Base-by-base conservation (phyloP, 2,888 invertebrate genomes). In the Thecophora atra region DNA sequence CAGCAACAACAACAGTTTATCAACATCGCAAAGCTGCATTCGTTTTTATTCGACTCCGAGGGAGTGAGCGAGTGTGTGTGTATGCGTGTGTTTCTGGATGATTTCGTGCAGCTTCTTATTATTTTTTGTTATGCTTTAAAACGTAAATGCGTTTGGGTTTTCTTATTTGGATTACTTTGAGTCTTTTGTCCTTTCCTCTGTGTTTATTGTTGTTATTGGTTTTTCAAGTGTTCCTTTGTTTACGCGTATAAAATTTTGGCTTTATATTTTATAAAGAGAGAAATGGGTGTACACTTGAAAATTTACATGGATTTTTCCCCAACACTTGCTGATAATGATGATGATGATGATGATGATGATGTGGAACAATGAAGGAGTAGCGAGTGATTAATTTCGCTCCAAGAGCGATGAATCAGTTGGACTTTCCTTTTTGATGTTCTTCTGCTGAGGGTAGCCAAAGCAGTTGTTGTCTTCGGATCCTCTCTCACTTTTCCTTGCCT, bases 371-470 rank as follows among this genome's bases (percentile, higher is more conserved):
- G 26, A 56, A 56, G 56, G 28, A 62, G n/a, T n/a, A n/a, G n/a
- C n/a, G n/a, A n/a, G 52, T 70, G 63, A 70, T 70, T 70, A 63
- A 70, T 70, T 63, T 52, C 24, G 63, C 70, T 63, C 70, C 63
- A 63, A 63, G 62, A 63, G 63, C 70, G 52, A 70, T 64, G 47
- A 64, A 72, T 69, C 72, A 64, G 64, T 51, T 44, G 15, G 58
- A 28, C 11, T 7, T 28, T 58, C 24, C 26, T 58, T 28, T 58
- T 24, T 28, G 2, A 4, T 58, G 24, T 58, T 24, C 2, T 28
- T 58, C 4, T 28, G 21, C 17, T 3, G 26, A 28, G 8, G 21
- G 15, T 58, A 13, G 19, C 56, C 21, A 24, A 4, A 7, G 26
- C 56, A 19, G 24, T 26, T 68, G 24, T 44, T 37, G 42, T 68